Evolutionary conservation across 2,888 invertebrate species (phyloP), one percentile per base, ranked within the genome.

Genomic region (Acleris sparsana): DNA sequence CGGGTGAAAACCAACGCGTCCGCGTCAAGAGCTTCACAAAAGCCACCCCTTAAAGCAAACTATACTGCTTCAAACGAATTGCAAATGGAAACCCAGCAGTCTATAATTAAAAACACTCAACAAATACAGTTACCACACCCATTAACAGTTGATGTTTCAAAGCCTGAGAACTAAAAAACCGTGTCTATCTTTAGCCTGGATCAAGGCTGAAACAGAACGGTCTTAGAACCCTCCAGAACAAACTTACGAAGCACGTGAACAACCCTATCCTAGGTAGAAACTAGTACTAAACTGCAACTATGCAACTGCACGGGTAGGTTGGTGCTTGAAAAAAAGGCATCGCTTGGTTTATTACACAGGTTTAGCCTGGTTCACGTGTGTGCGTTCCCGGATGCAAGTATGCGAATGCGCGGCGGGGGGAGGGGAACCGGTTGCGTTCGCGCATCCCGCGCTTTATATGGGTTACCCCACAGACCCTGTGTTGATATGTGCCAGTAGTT

Each of bases 381-480:
- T 60, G 77, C 78, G 77, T 80, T 87, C 85, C 87, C 85, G 86
- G 85, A 88, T 86, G 83, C 83, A 76, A 84, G 86, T 83, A 80
- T 85, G 87, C 83, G 84, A 82, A 80, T 62, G 76, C 62, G 76
- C 59, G 70, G 71, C 77, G 74, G 70, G 76, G 74, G 73, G 77
- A 73, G 73, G 67, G 73, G 76, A 72, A 82, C 89, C 88, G 89
- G 89, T 89, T 81, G 82, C 82, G 77, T 67, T 60, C 68, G 79
- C 80, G 77, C 80, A 77, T 79, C 82, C 84, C 85, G 82, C 83
- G 85, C 85, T 77, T 78, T 87, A 91, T 90, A 91, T 91, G 87
- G 92, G 91, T 92, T 91, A 88, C 89, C 89, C 92, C 87, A 92
- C 89, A 92, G 82, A 92, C 91, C 91, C 88, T 90, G 87, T 91